These are phyloP conservation scores for Bradypodion ventrale DNA, from an alignment of 2,797 vertebrate species.

Conservation along the genomic window DNA sequence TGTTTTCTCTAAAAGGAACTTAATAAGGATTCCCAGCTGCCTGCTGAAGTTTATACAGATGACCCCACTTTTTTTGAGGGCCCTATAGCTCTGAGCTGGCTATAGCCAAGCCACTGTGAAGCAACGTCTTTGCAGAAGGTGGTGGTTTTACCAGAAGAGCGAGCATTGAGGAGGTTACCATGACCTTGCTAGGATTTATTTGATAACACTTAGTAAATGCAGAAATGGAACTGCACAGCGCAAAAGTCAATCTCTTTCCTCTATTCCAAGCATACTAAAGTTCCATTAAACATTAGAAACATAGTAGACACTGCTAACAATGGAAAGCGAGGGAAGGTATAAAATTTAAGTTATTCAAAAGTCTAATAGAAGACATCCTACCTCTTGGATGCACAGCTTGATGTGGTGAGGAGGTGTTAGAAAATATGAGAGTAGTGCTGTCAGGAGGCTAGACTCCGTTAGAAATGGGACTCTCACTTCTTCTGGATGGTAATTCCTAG, in stretches of 20 bases:
- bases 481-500: too few relatives aligned
- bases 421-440: too few relatives aligned
- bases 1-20: neutral
- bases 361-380: too few relatives aligned
- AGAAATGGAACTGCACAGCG: neutral
- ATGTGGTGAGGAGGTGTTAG: too few relatives aligned
- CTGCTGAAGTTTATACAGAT: neutral
- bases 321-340: neutral
- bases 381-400: too few relatives aligned
- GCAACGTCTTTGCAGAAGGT: neutral
- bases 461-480: too few relatives aligned
- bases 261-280: neutral
- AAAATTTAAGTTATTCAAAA: neutral
- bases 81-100: neutral
- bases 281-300: neutral
- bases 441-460: too few relatives aligned
- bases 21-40: neutral
- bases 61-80: neutral
- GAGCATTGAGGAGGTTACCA: neutral
- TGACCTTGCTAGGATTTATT: constrained; percentile 7
- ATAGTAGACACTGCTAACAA: neutral
- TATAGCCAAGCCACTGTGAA: neutral
- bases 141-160: neutral
- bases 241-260: neutral
- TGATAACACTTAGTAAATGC: neutral